These are phyloP conservation scores for Hypselothyrea guttata DNA, from an alignment of 2,888 invertebrate genomes.

Conservation along the genomic window DNA sequence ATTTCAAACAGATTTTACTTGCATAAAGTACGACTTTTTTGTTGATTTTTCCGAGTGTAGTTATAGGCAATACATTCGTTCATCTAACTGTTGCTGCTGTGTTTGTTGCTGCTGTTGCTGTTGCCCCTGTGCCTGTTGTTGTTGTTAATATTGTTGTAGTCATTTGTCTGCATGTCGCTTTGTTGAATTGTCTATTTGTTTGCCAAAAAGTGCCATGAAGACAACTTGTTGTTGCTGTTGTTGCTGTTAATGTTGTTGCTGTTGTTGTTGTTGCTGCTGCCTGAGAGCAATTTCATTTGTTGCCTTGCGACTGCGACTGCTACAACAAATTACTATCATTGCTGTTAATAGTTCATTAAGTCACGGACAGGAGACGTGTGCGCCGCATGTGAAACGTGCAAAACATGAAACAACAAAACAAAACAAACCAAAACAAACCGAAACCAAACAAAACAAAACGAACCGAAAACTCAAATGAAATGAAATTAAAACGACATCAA, in stretches of 20 bases:
- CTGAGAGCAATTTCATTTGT: constrained; percentile 70
- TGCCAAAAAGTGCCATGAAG: constrained; percentile 77
- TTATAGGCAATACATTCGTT: neutral
- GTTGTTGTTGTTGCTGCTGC: constrained; percentile 17
- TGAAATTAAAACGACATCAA: neutral
- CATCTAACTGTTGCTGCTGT: neutral
- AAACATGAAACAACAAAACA: constrained; percentile 61
- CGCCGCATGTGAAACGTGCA: constrained; percentile 56
- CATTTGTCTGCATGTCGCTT: constrained; percentile 77
- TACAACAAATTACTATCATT: constrained; percentile 76
- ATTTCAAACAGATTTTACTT: no score
- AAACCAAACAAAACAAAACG: constrained; percentile 7
- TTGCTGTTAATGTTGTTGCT: constrained; percentile 24
- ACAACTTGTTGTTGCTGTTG: constrained; percentile 63
- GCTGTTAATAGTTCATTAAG: constrained; percentile 77
- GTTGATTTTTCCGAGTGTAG: no score
- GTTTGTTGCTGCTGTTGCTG: constrained; percentile 11
- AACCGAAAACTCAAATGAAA: constrained; percentile 43
- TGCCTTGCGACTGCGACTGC: constrained; percentile 46
- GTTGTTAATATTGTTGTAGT: constrained; percentile 43
- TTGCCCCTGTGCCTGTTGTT: constrained; percentile 35
- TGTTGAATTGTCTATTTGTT: constrained; percentile 76
- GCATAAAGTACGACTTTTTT: no score
- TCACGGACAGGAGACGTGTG: constrained; percentile 67
- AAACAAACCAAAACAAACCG: constrained; percentile 36